phyloP scores from a whole-genome alignment of 2,113 vertebrate species.

The Tupaia tana region DNA sequence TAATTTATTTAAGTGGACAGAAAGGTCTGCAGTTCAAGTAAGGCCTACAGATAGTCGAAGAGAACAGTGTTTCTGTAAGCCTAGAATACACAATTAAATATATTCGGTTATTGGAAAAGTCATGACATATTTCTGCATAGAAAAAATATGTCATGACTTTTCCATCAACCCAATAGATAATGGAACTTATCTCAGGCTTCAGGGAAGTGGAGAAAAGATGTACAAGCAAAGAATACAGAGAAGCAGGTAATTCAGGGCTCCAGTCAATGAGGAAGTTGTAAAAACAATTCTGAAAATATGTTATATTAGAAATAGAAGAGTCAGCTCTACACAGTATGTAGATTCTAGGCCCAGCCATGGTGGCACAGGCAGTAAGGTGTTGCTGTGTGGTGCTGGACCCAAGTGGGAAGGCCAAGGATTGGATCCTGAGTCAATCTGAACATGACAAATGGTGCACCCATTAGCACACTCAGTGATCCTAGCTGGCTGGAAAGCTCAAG shows the following conservation, averaged over 20 bases:
- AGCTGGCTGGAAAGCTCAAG: no score
- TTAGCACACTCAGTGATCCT: no score
- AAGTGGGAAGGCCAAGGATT: no score
- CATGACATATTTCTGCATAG: no score
- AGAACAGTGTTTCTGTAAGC: background rate
- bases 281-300: background rate
- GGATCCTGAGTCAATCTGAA: no score
- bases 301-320: background rate
- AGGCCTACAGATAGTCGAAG: background rate
- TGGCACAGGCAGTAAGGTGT: no score
- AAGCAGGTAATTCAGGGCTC: background rate
- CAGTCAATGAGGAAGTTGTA: background rate
- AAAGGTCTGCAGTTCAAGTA: constrained; percentile 14
- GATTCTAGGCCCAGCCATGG: no score
- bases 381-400: no score
- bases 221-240: background rate
- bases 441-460: no score
- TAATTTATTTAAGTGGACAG: background rate
- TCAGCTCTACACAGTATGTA: background rate
- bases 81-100: background rate
- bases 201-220: background rate
- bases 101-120: no score
- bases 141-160: no score
- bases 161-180: background rate
- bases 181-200: background rate